Conservation (phyloP, 1,140 invertebrate species). For the Saccostrea cuccullata region DNA sequence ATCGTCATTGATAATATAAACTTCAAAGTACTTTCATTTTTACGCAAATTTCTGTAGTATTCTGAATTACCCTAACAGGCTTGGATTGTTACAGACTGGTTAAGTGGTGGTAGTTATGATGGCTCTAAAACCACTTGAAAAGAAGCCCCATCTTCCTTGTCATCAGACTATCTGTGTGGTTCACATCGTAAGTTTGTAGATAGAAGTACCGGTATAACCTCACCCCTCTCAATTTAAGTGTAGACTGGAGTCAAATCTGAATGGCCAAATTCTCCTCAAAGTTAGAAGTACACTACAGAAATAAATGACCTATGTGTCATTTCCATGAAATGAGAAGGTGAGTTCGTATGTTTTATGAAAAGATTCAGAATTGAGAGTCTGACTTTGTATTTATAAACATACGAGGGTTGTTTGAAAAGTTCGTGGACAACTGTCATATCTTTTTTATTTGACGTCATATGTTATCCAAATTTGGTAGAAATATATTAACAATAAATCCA, state of each 20-base stretch:
- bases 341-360: neutral
- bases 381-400: too few relatives aligned
- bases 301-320: neutral
- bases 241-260: too few relatives aligned
- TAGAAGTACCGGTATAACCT: too few relatives aligned
- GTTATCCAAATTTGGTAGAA: too few relatives aligned
- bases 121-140: neutral
- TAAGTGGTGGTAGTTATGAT: neutral
- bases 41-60: too few relatives aligned
- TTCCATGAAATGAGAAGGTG: neutral
- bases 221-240: too few relatives aligned
- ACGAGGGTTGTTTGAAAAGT: too few relatives aligned
- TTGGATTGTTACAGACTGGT: neutral
- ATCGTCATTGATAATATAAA: too few relatives aligned
- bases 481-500: too few relatives aligned
- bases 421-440: too few relatives aligned
- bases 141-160: neutral
- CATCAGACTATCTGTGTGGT: neutral
- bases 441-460: too few relatives aligned
- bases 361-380: neutral
- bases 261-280: neutral
- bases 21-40: too few relatives aligned
- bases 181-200: neutral
- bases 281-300: neutral
- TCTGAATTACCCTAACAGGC: neutral